phyloP scores from a whole-genome alignment of 2,113 vertebrate genomes.

The Nansenia antarctica region DNA sequence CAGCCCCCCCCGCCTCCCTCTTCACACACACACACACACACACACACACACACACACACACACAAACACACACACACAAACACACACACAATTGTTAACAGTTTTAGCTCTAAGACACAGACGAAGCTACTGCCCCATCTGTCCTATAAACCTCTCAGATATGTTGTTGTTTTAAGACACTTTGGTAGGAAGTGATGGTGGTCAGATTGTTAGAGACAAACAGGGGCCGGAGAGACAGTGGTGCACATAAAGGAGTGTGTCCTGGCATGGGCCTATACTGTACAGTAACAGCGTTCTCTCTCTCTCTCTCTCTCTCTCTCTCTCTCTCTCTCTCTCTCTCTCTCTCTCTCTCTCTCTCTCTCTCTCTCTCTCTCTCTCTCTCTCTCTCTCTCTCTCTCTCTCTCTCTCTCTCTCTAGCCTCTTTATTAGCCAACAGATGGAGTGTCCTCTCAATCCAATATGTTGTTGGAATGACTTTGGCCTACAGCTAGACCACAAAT shows the following conservation, averaged over 20 bases:
- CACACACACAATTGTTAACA: background rate
- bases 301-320: background rate
- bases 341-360: background rate
- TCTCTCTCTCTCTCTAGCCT: background rate
- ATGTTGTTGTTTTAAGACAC: slow-evolving; percentile 42
- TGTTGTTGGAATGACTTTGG: slow-evolving; percentile 50
- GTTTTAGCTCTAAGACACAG: background rate
- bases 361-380: slow-evolving; percentile 3
- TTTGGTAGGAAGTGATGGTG: slow-evolving; percentile 27
- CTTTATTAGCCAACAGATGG: slow-evolving; percentile 67
- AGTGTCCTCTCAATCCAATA: slow-evolving; percentile 41
- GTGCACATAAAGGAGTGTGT: background rate
- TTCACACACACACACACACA: background rate
- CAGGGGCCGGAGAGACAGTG: background rate
- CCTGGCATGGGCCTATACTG: background rate
- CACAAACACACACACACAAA: background rate
- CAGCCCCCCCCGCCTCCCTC: background rate
- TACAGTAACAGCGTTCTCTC: background rate
- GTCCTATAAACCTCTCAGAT: slow-evolving; percentile 31
- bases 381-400: background rate
- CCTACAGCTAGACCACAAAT: slow-evolving; percentile 48
- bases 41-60: background rate
- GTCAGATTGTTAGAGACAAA: slow-evolving; percentile 4
- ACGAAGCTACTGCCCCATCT: background rate
- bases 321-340: background rate